phyloP scores from a whole-genome alignment of 2,888 invertebrate genomes.

The Ischnura elegans region DNA sequence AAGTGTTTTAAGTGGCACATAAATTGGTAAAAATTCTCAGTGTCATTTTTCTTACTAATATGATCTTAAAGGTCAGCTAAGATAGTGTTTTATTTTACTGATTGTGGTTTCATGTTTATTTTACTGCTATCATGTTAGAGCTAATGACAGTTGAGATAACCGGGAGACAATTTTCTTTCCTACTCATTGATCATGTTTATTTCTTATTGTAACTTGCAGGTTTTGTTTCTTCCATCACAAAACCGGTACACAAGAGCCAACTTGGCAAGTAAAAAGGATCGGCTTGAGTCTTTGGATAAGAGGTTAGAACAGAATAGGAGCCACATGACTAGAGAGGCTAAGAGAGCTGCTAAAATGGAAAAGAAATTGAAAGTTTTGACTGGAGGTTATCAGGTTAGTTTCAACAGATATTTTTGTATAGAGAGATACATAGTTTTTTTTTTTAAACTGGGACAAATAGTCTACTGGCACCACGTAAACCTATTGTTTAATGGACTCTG shows the following conservation, averaged over 20 bases:
- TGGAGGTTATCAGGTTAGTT: conserved; percentile 90
- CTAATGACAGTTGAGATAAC: too few species aligned
- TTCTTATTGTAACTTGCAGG: conserved; percentile 77
- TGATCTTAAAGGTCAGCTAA: too few species aligned
- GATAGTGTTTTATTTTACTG: too few species aligned
- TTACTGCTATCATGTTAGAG: too few species aligned
- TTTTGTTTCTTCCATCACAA: conserved; percentile 94
- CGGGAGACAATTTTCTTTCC: neutral
- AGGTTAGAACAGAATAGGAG: conserved; percentile 94
- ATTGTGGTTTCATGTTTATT: neutral
- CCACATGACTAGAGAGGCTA: conserved; percentile 98
- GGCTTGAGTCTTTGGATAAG: conserved; percentile 95
- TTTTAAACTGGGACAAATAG: too few species aligned
- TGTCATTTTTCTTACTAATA: too few species aligned
- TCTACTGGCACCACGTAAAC: too few species aligned
- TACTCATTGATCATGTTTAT: neutral
- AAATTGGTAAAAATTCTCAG: too few species aligned
- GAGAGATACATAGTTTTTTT: too few species aligned
- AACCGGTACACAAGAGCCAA: conserved; percentile 96
- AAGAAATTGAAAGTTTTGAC: conserved; percentile 98
- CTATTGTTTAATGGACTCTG: too few species aligned
- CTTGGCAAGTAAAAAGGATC: conserved; percentile 96
- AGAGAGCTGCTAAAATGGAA: conserved; percentile 97
- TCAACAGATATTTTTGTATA: too few species aligned
- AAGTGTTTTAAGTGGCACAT: too few species aligned